Evolutionary conservation across 2,888 invertebrate genomes (phyloP).

Genomic region (Muschampia plurimacula): DNA sequence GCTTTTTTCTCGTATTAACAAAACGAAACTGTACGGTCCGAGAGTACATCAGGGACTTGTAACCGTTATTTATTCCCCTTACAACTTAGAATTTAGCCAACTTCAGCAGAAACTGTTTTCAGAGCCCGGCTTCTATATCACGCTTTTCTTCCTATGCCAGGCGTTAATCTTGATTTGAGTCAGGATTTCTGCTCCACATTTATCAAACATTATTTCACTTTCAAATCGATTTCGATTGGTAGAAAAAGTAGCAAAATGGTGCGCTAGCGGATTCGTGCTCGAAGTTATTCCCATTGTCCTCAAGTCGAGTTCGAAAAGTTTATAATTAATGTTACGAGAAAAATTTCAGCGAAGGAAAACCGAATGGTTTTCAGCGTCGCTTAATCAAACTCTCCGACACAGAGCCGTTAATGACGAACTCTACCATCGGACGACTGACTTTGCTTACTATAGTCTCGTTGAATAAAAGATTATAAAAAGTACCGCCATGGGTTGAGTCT

Average conservation of each 20-base stretch:
- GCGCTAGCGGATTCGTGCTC: conserved; percentile 31
- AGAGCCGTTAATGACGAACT: conserved; percentile 42
- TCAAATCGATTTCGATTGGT: conserved; percentile 33
- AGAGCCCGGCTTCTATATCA: conserved; percentile 15
- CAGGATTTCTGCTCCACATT: conserved; percentile 33
- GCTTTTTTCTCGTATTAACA: neutral
- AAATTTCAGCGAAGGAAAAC: conserved; percentile 60
- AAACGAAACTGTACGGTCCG: conserved; percentile 10
- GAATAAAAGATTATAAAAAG: conserved; percentile 10
- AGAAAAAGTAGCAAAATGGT: conserved; percentile 33
- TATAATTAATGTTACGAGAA: conserved; percentile 69
- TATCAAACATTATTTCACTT: conserved; percentile 36
- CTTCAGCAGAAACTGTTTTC: conserved; percentile 23
- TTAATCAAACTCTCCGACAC: conserved; percentile 63
- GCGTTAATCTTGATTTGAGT: conserved; percentile 35
- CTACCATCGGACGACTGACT: conserved; percentile 8
- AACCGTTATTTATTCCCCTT: conserved; percentile 28
- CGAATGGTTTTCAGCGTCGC: conserved; percentile 59
- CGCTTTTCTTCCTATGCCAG: conserved; percentile 13
- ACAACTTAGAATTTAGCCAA: conserved; percentile 28
- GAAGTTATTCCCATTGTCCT: conserved; percentile 62
- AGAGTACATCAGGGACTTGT: conserved; percentile 31
- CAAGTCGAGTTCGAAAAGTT: conserved; percentile 64
- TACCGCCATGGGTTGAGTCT: no score
- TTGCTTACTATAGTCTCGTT: conserved; percentile 25